These are phyloP conservation scores for Campylorhamphus procurvoides DNA, from an alignment of 2,113 vertebrate genomes.

Conservation along the genomic window DNA sequence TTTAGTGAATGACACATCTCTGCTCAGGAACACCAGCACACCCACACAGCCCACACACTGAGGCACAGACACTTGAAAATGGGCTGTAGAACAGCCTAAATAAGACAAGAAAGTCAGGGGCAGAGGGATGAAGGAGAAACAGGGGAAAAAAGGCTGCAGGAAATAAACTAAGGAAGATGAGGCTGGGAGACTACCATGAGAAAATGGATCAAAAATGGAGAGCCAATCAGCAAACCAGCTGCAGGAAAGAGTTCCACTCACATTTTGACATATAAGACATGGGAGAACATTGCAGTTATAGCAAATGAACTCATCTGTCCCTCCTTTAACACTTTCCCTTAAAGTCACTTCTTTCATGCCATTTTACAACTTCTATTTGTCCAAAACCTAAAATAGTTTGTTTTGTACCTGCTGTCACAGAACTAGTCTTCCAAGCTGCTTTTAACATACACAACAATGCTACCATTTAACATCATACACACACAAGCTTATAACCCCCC, in stretches of 20 bases:
- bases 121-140: background rate
- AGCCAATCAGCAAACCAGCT: background rate
- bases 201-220: background rate
- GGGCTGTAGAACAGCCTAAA: background rate
- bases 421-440: background rate
- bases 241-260: background rate
- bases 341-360: background rate
- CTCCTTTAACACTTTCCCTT: background rate
- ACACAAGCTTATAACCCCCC: no score
- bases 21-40: background rate
- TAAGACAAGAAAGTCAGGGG: background rate
- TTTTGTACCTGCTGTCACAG: background rate
- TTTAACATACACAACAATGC: rapidly evolving
- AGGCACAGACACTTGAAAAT: background rate
- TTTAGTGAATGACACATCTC: background rate
- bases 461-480: background rate
- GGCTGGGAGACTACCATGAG: background rate
- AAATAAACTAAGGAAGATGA: background rate
- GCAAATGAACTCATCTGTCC: background rate
- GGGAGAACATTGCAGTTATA: background rate
- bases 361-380: background rate
- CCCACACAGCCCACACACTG: rapidly evolving
- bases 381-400: background rate
- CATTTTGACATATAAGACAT: background rate
- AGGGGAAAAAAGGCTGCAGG: background rate